phyloP scores from a whole-genome alignment of 1,140 invertebrate genomes.

The Oryctes rhinoceros region DNA sequence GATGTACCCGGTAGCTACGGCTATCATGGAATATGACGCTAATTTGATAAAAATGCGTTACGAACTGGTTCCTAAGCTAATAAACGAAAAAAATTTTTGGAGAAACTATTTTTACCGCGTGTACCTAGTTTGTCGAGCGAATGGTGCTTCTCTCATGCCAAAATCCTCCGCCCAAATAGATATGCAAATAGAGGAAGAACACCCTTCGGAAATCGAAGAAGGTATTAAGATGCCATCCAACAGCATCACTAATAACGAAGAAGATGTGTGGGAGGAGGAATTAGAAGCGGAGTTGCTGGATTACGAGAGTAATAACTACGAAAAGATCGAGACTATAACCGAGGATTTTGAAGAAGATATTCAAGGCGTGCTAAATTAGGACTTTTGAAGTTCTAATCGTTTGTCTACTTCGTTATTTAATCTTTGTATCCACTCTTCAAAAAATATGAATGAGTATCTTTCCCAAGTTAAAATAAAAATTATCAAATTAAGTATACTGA shows the following conservation, averaged over 20 bases:
- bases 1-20: constrained; percentile 88
- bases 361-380: neutral
- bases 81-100: constrained; percentile 98
- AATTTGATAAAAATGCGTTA: constrained; percentile 98
- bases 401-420: no score
- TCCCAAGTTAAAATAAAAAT: no score
- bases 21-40: constrained; percentile 92
- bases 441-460: no score
- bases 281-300: neutral
- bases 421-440: no score
- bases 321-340: neutral
- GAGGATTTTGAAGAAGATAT: neutral
- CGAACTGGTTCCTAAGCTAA: constrained; percentile 98
- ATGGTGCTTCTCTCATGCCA: constrained; percentile 65
- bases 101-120: constrained; percentile 99
- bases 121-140: constrained; percentile 95
- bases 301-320: neutral
- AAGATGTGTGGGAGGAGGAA: neutral
- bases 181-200: neutral
- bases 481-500: no score
- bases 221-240: constrained; percentile 47
- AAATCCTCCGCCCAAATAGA: neutral
- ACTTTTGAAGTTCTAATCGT: no score
- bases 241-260: neutral
- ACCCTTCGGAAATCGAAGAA: constrained; percentile 54